Conservation (phyloP, 2,888 invertebrate genomes). For the Polylopha cassiicola region DNA sequence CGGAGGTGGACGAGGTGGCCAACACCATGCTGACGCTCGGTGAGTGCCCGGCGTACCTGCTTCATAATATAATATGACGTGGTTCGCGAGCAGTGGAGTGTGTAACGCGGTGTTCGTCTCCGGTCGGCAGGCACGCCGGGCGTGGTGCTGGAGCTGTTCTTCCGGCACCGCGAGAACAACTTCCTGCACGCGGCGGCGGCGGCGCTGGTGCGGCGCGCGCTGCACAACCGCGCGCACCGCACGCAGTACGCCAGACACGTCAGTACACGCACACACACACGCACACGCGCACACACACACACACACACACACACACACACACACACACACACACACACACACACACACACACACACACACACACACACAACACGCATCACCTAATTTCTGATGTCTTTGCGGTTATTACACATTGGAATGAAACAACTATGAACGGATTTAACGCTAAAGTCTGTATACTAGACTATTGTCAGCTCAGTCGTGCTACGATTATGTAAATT, state of each 20-base stretch:
- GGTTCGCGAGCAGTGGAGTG: background rate
- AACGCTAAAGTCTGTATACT: too few species aligned
- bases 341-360: background rate
- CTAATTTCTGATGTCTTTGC: too few species aligned
- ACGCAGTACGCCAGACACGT: conserved; percentile 38
- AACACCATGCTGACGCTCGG: conserved; percentile 79
- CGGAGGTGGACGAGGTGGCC: conserved; percentile 84
- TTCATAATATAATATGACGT: background rate
- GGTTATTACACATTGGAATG: too few species aligned
- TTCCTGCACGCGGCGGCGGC: conserved; percentile 95
- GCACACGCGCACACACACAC: conserved; percentile 37
- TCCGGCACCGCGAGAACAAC: conserved; percentile 94
- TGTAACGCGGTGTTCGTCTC: background rate
- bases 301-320: background rate
- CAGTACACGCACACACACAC: conserved; percentile 25
- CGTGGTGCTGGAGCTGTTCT: conserved; percentile 89
- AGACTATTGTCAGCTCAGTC: too few species aligned
- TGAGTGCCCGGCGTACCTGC: conserved; percentile 20
- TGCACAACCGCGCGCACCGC: conserved; percentile 52
- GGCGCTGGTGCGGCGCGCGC: conserved; percentile 85
- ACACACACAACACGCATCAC: too few species aligned
- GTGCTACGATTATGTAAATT: too few species aligned
- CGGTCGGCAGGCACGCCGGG: conserved; percentile 71
- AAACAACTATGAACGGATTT: too few species aligned
- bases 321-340: background rate